A percentile compares a stretch with the other conserved stretches of the same genome.
phyloP scores from a whole-genome alignment of 2,888 invertebrate genomes.

The Euzetes globulus region DNA sequence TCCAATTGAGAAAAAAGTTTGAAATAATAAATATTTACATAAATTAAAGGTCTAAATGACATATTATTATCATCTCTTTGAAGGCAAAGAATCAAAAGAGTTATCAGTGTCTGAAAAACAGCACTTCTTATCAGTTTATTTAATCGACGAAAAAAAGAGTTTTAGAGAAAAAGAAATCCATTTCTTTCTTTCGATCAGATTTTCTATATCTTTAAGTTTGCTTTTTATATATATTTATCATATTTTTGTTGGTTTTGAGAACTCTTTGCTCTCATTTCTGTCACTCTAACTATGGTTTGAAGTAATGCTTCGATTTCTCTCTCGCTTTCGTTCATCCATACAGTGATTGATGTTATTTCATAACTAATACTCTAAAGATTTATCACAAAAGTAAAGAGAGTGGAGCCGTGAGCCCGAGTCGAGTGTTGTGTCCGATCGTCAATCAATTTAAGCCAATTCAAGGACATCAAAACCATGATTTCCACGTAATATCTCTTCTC shows the following conservation, averaged over 20 bases:
- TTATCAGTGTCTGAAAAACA: neutral
- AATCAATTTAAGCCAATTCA: conserved; percentile 31
- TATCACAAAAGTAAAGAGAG: conserved; percentile 19
- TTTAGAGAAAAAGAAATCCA: neutral
- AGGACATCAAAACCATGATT: conserved; percentile 25
- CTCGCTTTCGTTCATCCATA: neutral
- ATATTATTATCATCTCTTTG: neutral
- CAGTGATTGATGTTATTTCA: conserved; percentile 23
- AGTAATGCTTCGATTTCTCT: neutral
- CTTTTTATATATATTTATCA: conserved; percentile 1
- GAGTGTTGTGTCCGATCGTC: conserved; percentile 26
- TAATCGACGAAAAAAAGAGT: neutral
- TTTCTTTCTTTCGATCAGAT: neutral
- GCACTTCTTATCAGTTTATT: neutral
- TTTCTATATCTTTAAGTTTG: neutral
- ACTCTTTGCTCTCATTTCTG: neutral
- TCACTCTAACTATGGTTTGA: neutral
- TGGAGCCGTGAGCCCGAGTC: neutral
- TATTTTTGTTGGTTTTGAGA: neutral
- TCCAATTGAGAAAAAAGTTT: neutral
- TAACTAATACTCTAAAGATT: conserved; percentile 27
- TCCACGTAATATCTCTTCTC: conserved; percentile 18
- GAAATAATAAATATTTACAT: conserved; percentile 2
- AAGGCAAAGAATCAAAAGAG: neutral
- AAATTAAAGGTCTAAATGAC: conserved; percentile 6